phyloP scores from a whole-genome alignment of 1,140 invertebrate species.

The Antheraea mylitta region DNA sequence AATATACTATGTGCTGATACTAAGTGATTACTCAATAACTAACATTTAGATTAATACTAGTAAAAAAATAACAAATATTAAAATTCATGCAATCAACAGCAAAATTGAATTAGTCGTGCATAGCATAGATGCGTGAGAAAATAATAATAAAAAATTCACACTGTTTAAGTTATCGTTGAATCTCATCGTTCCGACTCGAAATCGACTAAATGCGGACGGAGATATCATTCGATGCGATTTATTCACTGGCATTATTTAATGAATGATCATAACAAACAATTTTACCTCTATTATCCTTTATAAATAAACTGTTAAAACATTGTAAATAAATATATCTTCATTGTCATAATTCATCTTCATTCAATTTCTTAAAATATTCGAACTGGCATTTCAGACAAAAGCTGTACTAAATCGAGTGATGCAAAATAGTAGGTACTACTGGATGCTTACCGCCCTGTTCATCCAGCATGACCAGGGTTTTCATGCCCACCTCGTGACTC shows the following conservation, averaged over 20 bases:
- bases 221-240: constrained; percentile 43
- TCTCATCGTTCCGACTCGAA: constrained; percentile 45
- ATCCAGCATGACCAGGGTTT: constrained; percentile 96
- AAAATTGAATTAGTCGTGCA: constrained; percentile 73
- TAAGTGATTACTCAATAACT: constrained; percentile 66
- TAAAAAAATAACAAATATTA: constrained; percentile 53
- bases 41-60: constrained; percentile 59
- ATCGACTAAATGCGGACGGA: constrained; percentile 31
- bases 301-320: constrained; percentile 66
- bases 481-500: constrained; percentile 96
- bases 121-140: constrained; percentile 73
- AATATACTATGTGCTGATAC: constrained; percentile 54
- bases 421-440: constrained; percentile 70
- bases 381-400: constrained; percentile 70
- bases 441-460: constrained; percentile 95
- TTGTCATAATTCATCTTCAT: constrained; percentile 54
- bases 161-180: constrained; percentile 43
- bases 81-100: constrained; percentile 68
- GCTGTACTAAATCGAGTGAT: constrained; percentile 71
- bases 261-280: constrained; percentile 52
- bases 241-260: constrained; percentile 56
- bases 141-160: constrained; percentile 60
- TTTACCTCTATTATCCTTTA: constrained; percentile 70
- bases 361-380: constrained; percentile 62
- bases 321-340: constrained; percentile 52